Percentiles rank a stretch among this genome's conserved stretches.
Evolutionary conservation across 2,113 vertebrate genomes (phyloP).

Genomic region (Lophura nycthemera): DNA sequence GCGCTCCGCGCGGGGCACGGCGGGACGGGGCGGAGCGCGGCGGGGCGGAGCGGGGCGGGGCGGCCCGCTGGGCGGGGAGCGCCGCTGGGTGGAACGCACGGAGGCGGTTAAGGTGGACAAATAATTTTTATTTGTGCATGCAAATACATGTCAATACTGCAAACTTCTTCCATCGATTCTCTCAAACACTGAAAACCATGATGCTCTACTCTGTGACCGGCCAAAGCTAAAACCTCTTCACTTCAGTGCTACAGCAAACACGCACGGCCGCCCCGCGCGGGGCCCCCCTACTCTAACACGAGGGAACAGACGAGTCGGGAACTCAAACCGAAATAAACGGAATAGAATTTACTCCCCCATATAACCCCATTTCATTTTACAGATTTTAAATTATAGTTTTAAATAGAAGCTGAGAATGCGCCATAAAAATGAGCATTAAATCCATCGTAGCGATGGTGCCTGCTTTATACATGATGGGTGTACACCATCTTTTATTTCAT

Average conservation of each 20-base stretch:
- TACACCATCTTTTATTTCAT: slow-evolving; percentile 98
- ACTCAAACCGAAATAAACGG: slow-evolving; percentile 91
- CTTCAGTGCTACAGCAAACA: slow-evolving; percentile 85
- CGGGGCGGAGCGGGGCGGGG: background rate
- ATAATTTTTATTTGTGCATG: slow-evolving; percentile 93
- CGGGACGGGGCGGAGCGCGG: background rate
- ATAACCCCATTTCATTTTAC: slow-evolving; percentile 88
- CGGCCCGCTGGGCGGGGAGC: too few relatives aligned
- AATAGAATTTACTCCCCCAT: slow-evolving; percentile 94
- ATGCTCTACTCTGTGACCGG: slow-evolving; percentile 86
- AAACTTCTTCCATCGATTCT: slow-evolving; percentile 84
- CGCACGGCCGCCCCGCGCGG: slow-evolving; percentile 79
- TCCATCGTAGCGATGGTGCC: slow-evolving; percentile 98
- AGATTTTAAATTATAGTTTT: slow-evolving; percentile 94
- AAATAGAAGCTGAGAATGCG: slow-evolving; percentile 92
- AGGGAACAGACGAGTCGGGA: slow-evolving; percentile 89
- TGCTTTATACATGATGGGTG: slow-evolving; percentile 98
- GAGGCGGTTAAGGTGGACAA: slow-evolving; percentile 79
- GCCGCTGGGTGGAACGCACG: background rate
- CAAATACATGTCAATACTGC: slow-evolving; percentile 93
- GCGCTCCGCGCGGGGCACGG: background rate
- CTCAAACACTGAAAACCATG: slow-evolving; percentile 85
- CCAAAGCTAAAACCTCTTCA: slow-evolving; percentile 83
- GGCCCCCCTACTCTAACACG: slow-evolving; percentile 84
- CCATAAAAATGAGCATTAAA: slow-evolving; percentile 95